Evolutionary conservation across 1,140 invertebrate species (phyloP), one percentile per base, ranked within the genome.

Genomic region (Cephus cinctus): DNA sequence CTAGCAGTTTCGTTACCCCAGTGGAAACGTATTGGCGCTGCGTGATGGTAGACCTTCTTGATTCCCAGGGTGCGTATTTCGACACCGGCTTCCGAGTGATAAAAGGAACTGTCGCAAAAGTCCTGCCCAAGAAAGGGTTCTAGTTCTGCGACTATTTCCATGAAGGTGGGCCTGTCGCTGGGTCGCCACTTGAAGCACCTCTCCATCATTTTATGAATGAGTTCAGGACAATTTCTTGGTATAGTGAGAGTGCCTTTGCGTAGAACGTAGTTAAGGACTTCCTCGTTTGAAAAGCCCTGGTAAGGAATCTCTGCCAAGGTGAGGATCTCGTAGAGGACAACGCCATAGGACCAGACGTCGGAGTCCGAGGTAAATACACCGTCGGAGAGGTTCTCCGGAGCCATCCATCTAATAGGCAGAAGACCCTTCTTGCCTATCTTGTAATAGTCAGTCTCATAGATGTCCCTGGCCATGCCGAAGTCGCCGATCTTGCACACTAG

Each of bases 381-480:
- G 70, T 90, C 87, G 32, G 81, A 84, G 3, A 89, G 70, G 40
- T 83, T 84, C 63, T 89, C 87, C 1, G 87, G 87, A 1, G 86
- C 79, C 86, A 89, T 86, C 84, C 84, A 90, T 20, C 86, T 63
- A 5, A 89, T 85, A 5, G 87, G 87, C 44, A 89, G 65, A 32
- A 86, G 54, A 0, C 82, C 80, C 55, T 82, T 81, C 5, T 80
- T 78, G 11, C 76, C 82, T 62, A 86, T 84, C 49, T 84, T 80
- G 65, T 89, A 89, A 62, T 89, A 89, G 65, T 89, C 85, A 40
- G 81, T 85, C 57, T 86, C 83, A 63, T 88, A 88, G 43, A 91
- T 82, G 60, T 91, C 89, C 52, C 86, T 69, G 0, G 88, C 84
- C 77, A 82, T 81, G 2, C 83, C 84, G 56, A 85, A 86, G 55